Base-by-base conservation (phyloP, 1,140 invertebrate species). In the Ptiloglossa arizonensis region DNA sequence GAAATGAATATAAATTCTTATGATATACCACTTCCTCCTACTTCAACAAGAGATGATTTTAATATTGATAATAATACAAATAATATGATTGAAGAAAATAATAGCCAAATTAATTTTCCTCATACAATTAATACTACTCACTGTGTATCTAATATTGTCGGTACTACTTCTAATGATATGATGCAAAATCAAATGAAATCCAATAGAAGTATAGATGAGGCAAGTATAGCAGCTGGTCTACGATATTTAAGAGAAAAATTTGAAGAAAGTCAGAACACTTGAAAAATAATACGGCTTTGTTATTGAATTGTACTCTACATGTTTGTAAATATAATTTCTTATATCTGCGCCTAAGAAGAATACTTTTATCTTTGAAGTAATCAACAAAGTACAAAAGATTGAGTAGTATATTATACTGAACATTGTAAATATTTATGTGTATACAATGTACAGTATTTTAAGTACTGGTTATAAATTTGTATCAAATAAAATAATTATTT, bases 201-300 rank as follows among this genome's bases (percentile, higher is more conserved):
- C 15, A 62, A 62, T 8, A 62, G 15, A 48, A 70, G n/a, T 41
- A 85, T 90, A 38, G 83, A 91, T 24, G 94, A 93, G 81, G 94
- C 95, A 56, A 94, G 95, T 3, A 96, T 96, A 86, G 94, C 93
- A 69, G 95, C 95, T 70, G 96, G 96, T 15, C 89, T 96, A 5
- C 94, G 93, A 83, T 96, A 94, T 87, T 92, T 97, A 57, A 93
- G 96, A 82, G 81, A 95, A 71, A 93, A 94, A 83, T 93, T 93
- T 59, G 95, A 94, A 66, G 81, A 90, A 71, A 81, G 73, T 64
- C 84, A 75, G 4, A 64, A 64, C 19, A 68, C 60, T 56, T 82
- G 27, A 71, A 48, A 46, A 13, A 35, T 57, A 46, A 9, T 29
- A 69, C 32, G 44, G 1, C 1, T 9, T 11, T 0, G 8, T 27